A percentile compares a stretch with the other conserved stretches of the same genome.
Conservation (phyloP, 2,797 vertebrate genomes). For the Tokudaia muenninki region DNA sequence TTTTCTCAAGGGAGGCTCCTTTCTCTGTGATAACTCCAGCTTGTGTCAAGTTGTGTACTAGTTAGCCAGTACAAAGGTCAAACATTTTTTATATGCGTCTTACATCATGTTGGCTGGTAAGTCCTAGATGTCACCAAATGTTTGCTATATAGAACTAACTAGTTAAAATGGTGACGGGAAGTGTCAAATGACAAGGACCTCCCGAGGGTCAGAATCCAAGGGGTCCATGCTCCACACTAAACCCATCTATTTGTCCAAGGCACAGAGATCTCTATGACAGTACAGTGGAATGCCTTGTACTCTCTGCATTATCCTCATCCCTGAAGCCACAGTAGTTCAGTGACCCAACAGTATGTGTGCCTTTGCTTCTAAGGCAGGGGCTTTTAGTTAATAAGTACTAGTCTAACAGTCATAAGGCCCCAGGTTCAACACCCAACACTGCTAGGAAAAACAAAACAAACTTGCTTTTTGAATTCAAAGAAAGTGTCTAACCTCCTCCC, state of each 20-base stretch:
- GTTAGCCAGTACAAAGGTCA: neutral
- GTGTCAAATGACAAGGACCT: neutral
- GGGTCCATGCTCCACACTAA: neutral
- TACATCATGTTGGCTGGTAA: constrained; percentile 34
- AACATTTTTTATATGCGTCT: constrained; percentile 25
- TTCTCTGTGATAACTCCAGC: too few species aligned
- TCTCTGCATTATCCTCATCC: neutral
- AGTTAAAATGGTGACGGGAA: neutral
- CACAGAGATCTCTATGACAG: neutral
- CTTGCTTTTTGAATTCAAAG: neutral
- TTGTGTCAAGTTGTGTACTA: too few species aligned
- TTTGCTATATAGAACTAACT: neutral
- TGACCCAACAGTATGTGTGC: neutral
- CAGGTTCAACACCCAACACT: neutral
- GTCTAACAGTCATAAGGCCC: neutral
- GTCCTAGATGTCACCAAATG: neutral
- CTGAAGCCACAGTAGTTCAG: constrained; percentile 38
- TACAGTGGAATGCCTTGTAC: neutral
- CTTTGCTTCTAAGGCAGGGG: neutral
- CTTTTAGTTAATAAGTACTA: neutral
- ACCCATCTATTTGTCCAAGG: neutral
- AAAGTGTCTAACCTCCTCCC: neutral
- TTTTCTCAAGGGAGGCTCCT: too few species aligned
- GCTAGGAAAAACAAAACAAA: neutral
- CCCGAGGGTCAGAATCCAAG: constrained; percentile 4